Base-by-base conservation (phyloP, 2,888 invertebrate genomes). In the Ormyrus pomaceus region DNA sequence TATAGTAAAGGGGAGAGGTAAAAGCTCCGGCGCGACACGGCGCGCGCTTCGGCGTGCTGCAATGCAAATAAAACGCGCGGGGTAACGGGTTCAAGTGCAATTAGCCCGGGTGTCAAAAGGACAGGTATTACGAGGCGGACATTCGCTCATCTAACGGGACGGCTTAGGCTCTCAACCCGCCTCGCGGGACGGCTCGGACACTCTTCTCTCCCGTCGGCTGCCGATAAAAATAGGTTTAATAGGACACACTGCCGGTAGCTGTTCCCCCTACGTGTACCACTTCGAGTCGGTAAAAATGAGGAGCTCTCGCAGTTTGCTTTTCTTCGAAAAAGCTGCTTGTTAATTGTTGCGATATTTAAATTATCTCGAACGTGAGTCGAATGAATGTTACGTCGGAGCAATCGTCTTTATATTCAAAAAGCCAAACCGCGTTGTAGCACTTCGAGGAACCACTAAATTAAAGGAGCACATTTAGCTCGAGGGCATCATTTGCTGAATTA, bases 41-140 rank as follows among this genome's bases (percentile, higher is more conserved):
- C 9, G 56, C 48, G 70, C 13, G 45, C 55, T 61, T 69, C 51
- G 46, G 64, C 46, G n/a, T 51, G 56, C 74, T 75, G 70, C 77
- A 76, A 82, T 77, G 79, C 73, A 80, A 83, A 83, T 82, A 83
- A 82, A 83, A 80, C 70, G 69, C 66, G 48, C 50, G 68, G 68
- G 74, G 50, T 80, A 78, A 82, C 78, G 78, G 79, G 70, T 79
- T 79, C 82, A 79, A 79, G 73, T 79, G 77, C 77, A 82, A 82
- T 76, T 83, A 81, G 79, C 80, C 82, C 80, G 73, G 78, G 82
- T 83, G 83, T 83, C 83, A 82, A 83, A 82, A 83, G 77, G 79
- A 83, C 79, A 82, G 77, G 72, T 77, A 76, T 73, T 75, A 69
- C 82, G 62, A 72, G 59, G 68, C 65, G 75, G 64, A 73, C 77